Percentiles rank a stretch among this genome's conserved stretches.
Evolutionary conservation across 2,113 vertebrate species (phyloP).

Genomic region (Capreolus pygargus): DNA sequence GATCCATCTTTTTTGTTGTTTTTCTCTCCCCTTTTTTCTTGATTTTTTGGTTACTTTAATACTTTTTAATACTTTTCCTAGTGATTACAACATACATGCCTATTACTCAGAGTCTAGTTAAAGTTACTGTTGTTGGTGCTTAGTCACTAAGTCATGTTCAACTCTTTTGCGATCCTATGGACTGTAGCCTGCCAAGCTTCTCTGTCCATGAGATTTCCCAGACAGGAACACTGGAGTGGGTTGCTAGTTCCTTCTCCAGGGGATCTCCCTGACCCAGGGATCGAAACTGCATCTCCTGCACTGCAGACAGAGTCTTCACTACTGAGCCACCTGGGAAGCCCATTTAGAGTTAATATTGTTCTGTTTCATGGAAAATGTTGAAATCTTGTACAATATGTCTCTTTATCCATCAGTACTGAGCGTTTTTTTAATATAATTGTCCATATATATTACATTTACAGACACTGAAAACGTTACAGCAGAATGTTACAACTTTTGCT

Average conservation of each 20-base stretch:
- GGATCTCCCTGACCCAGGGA: too few species aligned
- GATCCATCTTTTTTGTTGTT: neutral
- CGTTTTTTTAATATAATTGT: too few species aligned
- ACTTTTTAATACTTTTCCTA: neutral
- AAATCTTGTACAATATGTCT: too few species aligned
- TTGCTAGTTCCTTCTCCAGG: neutral
- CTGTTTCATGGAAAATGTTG: too few species aligned
- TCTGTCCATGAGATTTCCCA: neutral
- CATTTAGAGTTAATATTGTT: too few species aligned
- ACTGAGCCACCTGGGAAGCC: too few species aligned
- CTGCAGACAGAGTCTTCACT: too few species aligned
- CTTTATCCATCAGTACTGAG: too few species aligned
- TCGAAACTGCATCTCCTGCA: too few species aligned
- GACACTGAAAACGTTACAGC: too few species aligned
- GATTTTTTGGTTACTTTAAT: neutral
- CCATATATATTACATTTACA: too few species aligned
- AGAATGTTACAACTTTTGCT: too few species aligned
- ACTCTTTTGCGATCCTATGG: neutral
- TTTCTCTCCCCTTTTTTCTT: neutral
- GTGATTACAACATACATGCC: neutral
- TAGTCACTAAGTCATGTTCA: neutral
- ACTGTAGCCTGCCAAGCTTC: neutral
- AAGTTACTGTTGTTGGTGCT: neutral
- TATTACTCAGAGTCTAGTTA: neutral
- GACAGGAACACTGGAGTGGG: neutral